These are phyloP conservation scores for Aphelocoma californica DNA, from an alignment of 2,797 vertebrate species.

Conservation along the genomic window DNA sequence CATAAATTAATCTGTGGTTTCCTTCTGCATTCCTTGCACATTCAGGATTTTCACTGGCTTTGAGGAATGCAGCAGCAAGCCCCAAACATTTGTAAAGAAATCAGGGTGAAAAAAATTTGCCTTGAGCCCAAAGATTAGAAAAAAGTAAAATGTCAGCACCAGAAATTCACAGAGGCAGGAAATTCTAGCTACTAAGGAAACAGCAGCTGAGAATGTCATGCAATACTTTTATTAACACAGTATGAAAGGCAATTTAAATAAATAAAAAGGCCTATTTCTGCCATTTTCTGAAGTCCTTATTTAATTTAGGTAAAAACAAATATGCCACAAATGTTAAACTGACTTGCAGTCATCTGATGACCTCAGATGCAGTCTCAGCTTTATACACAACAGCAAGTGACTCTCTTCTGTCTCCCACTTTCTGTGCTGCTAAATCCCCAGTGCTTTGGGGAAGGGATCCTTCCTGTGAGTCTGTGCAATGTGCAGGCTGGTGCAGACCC, in stretches of 20 bases:
- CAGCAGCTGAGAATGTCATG: constrained; percentile 26
- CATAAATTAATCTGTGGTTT: constrained; percentile 7
- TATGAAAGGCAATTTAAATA: constrained; percentile 25
- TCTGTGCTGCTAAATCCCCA: neutral
- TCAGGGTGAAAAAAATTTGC: constrained; percentile 34
- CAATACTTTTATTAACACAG: constrained; percentile 44
- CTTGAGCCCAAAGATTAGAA: constrained; percentile 11
- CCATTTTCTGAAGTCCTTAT: neutral
- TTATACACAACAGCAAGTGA: neutral
- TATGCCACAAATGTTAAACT: neutral
- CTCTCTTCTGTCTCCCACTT: neutral
- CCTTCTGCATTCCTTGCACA: constrained; percentile 7
- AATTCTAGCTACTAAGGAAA: neutral
- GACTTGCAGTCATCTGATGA: neutral
- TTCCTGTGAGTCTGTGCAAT: neutral
- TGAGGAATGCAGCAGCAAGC: constrained; percentile 27
- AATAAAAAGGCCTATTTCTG: constrained; percentile 3
- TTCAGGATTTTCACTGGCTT: constrained; percentile 21
- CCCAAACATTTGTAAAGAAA: constrained; percentile 36
- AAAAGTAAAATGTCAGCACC: constrained; percentile 37
- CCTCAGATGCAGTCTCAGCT: neutral
- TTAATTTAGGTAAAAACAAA: constrained; percentile 30
- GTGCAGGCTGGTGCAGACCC: neutral
- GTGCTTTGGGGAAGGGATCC: neutral
- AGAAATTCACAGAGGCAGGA: constrained; percentile 7